These are phyloP conservation scores for Pandion haliaetus DNA, from an alignment of 2,113 vertebrate genomes.

Conservation along the genomic window DNA sequence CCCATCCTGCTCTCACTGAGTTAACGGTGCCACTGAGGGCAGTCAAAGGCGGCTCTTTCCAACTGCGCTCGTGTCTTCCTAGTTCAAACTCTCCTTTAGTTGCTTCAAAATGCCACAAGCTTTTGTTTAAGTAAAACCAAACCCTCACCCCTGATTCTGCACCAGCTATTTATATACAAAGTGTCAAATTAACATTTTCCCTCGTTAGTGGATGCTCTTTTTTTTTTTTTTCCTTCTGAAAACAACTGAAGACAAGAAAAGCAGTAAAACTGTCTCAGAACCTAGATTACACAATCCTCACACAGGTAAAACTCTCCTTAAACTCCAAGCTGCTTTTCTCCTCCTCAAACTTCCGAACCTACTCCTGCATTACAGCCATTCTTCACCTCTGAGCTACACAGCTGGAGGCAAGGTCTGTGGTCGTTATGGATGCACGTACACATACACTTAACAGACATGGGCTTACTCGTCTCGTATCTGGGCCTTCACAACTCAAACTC, in stretches of 20 bases:
- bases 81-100: neutral
- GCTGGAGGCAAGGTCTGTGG: neutral
- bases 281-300: neutral
- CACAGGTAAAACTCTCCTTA: neutral
- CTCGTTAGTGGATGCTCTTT: neutral
- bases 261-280: neutral
- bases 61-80: neutral
- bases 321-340: neutral
- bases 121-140: neutral
- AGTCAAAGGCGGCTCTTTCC: neutral
- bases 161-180: neutral
- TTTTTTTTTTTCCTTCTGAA: neutral
- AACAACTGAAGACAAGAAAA: neutral
- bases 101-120: neutral
- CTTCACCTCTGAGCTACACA: neutral
- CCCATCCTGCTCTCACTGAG: neutral
- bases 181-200: neutral
- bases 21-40: neutral
- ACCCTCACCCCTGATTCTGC: neutral
- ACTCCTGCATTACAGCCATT: neutral
- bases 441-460: neutral
- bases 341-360: neutral
- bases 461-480: neutral
- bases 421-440: neutral
- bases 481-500: neutral